phyloP scores from a whole-genome alignment of 2,113 vertebrate genomes.

The Lepus americanus region DNA sequence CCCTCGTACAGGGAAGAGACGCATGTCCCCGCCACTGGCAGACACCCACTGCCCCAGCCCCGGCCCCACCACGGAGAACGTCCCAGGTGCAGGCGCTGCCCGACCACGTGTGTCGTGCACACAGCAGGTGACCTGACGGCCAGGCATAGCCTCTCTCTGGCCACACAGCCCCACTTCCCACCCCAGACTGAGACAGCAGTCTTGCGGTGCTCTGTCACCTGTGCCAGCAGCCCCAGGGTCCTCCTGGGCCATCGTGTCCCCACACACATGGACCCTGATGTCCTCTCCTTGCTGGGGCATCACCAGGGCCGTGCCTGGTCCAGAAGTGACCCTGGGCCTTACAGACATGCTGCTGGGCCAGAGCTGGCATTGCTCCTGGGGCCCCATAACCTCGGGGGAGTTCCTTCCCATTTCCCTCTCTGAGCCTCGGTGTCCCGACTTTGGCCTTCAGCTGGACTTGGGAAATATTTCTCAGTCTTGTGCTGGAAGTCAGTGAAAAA shows the following conservation, averaged over 20 bases:
- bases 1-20: background rate
- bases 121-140: background rate
- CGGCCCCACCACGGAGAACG: background rate
- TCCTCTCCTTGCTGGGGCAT: background rate
- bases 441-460: background rate
- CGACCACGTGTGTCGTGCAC: too few relatives aligned
- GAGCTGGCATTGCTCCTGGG: background rate
- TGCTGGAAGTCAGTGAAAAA: background rate
- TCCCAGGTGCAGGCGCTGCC: too few relatives aligned
- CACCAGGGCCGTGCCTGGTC: background rate
- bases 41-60: too few relatives aligned
- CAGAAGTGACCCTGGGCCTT: too few relatives aligned
- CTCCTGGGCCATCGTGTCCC: too few relatives aligned
- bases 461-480: background rate
- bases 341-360: background rate
- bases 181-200: background rate
- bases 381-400: too few relatives aligned
- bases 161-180: background rate
- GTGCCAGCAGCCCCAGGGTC: too few relatives aligned
- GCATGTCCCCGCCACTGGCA: background rate
- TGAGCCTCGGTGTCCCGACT: background rate
- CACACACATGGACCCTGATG: background rate
- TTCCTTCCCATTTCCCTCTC: background rate
- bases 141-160: background rate
- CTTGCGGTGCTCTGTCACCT: too few relatives aligned